These are phyloP conservation scores for Ditylenchus weischeri DNA, from an alignment of 2,888 invertebrate species.

Conservation along the genomic window DNA sequence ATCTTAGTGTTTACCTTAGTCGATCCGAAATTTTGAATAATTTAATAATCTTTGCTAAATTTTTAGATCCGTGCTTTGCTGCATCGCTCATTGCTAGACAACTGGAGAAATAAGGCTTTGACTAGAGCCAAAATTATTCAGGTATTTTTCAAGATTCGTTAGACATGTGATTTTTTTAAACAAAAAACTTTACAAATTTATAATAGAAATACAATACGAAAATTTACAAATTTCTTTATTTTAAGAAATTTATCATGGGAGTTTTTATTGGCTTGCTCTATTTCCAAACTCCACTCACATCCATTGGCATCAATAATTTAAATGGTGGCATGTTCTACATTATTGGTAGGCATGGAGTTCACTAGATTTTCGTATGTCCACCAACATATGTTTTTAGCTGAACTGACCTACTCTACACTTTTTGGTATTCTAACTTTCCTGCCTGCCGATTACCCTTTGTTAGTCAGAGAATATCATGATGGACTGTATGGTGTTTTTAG, in stretches of 20 bases:
- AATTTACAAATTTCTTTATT: no score
- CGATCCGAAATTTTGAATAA: no score
- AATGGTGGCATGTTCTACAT: constrained; percentile 65
- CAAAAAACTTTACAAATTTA: no score
- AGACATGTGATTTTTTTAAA: no score
- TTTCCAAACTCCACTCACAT: constrained; percentile 60
- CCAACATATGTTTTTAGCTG: constrained; percentile 61
- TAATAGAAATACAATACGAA: no score
- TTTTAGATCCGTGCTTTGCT: constrained; percentile 33
- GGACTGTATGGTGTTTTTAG: constrained; percentile 75
- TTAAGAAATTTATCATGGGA: constrained; percentile 53
- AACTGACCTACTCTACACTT: constrained; percentile 40
- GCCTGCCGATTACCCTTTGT: constrained; percentile 82
- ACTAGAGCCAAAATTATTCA: constrained; percentile 52
- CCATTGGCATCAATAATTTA: constrained; percentile 85
- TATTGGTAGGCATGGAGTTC: constrained; percentile 69
- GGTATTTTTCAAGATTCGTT: no score
- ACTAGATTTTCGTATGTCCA: no score
- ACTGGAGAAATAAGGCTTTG: constrained; percentile 52
- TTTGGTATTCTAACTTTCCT: constrained; percentile 80
- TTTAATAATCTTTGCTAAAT: neutral
- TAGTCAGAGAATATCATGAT: constrained; percentile 81
- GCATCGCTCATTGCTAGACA: constrained; percentile 47
- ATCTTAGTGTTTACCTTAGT: no score
- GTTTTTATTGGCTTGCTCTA: constrained; percentile 80